Evolutionary conservation across 2,797 vertebrate species (phyloP), one percentile per base, ranked within the genome.

Genomic region (Anolis apletophallus): DNA sequence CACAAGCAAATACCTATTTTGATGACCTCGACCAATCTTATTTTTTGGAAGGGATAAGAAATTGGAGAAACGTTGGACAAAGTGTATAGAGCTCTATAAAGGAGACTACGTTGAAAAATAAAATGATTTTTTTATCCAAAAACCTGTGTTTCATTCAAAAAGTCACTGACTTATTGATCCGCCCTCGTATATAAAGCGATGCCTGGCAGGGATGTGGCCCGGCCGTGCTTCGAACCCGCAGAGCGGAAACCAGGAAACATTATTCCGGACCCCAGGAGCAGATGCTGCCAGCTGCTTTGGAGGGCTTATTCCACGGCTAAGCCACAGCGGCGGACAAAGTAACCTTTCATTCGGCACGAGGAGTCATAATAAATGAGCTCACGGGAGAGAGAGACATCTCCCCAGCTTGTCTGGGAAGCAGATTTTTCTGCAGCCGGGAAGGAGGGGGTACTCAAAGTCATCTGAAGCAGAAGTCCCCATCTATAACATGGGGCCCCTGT

Each of bases 361-460:
- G 85, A 87, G 74, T 74, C 85, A 82, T 59, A 82, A 82, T 79
- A 85, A 82, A 69, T 85, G 88, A 90, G 79, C 50, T 90, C 83
- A 85, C 54, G n/a, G 83, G 46, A 82, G 50, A n/a, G 69, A 40
- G 40, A 79, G 80, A 67, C 46, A n/a, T 21, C 40, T 34, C 74
- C 78, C 78, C 1, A 9, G 79, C 23, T 68, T 55, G 79, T 73
- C 86, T 82, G 74, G 57, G 73, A 59, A 6, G 83, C 29, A 82
- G 36, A 75, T 73, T 19, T 17, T 59, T 46, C 79, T 26, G 13
- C 77, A 32, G 9, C 12, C 8, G 73, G 73, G 40, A 50, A 40
- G 50, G 59, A 64, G 40, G 55, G 26, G 34, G 26, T 16, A 55
- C 78, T 74, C 78, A 59, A 73, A 73, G 82, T 21, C 34, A 87